Evolutionary conservation across 2,888 invertebrate species (phyloP), one percentile per base, ranked within the genome.

Genomic region (Suillia variegata): DNA sequence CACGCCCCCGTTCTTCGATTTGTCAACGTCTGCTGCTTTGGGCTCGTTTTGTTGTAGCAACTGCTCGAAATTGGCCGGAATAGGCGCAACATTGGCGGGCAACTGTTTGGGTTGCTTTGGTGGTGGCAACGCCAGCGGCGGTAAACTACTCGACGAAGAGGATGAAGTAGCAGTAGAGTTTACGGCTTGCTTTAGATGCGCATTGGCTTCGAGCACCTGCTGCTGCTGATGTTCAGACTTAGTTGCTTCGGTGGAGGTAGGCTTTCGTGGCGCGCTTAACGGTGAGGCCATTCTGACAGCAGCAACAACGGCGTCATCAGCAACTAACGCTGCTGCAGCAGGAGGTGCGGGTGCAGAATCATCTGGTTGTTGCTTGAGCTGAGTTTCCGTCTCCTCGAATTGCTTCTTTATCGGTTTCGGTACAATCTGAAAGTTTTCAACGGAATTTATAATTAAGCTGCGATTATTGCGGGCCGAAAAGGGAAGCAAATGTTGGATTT

Each of bases 391-490:
- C 31, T 71, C 71, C 26, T 67, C 72, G 26, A 56, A 64, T 66
- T 61, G 48, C 54, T 65, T 66, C 48, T 66, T 68, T 21, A 74
- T 61, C 4, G 73, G 66, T 62, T 81, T 78, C 10, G 76, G 80
- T 42, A 77, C 76, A 59, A 82, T 82, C 82, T 82, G 82, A 81
- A 82, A 82, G 75, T 81, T 82, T 81, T 82, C 82, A 79, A 82
- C 82, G 74, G 82, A 82, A 73, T 82, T 80, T 76, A 82, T 64
- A 67, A 81, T 80, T 66, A 73, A 66, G 58, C 78, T 79, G 47
- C 72, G 68, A 70, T 79, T 77, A 66, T 70, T 69, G 56, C 60
- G 65, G 24, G 62, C 56, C 48, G 66, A 66, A 48, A 65, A 70
- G 20, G 65, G 61, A 33, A 63, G 61, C 57, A 67, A 38, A 24